Percentiles rank a stretch among this genome's conserved stretches.
phyloP scores from a whole-genome alignment of 2,113 vertebrate species.

The Tympanuchus pallidicinctus region DNA sequence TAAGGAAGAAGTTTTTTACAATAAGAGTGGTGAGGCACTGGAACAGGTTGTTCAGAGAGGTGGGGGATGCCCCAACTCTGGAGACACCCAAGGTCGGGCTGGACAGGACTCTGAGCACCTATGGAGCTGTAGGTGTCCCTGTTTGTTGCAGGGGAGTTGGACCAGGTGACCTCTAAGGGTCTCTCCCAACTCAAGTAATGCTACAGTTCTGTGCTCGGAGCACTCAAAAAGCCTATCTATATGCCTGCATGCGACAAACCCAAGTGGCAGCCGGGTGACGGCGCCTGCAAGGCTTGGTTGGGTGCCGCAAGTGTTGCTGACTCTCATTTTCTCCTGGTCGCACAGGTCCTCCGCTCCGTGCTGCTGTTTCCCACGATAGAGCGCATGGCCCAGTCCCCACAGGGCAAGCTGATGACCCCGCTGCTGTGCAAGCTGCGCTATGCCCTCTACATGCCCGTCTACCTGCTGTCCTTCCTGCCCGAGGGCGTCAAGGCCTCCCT shows the following conservation, averaged over 20 bases:
- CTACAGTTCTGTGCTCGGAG: too few species aligned
- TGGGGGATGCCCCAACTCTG: too few species aligned
- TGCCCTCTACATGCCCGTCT: conserved; percentile 82
- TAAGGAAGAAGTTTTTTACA: too few species aligned
- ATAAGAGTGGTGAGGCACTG: too few species aligned
- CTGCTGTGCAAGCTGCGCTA: conserved; percentile 90
- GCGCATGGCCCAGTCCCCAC: conserved; percentile 88
- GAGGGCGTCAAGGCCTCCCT: conserved; percentile 80
- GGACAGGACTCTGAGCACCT: too few species aligned
- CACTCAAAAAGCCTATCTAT: not conserved
- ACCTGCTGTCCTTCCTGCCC: conserved; percentile 87
- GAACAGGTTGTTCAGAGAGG: too few species aligned
- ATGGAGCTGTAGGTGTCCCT: too few species aligned
- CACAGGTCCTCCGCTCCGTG: conserved; percentile 86
- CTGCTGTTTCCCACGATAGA: conserved; percentile 97
- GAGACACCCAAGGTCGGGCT: too few species aligned
- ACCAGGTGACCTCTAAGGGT: too few species aligned
- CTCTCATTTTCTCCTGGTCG: fast-evolving
- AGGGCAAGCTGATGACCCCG: conserved; percentile 89
- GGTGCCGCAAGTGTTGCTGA: not conserved
- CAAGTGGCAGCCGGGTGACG: fast-evolving
- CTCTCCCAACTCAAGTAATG: too few species aligned
- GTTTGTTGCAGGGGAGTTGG: too few species aligned
- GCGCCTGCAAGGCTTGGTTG: fast-evolving
- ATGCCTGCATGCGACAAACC: not conserved